Conservation (phyloP, 2,888 invertebrate species). For the Drosophila eohydei region DNA sequence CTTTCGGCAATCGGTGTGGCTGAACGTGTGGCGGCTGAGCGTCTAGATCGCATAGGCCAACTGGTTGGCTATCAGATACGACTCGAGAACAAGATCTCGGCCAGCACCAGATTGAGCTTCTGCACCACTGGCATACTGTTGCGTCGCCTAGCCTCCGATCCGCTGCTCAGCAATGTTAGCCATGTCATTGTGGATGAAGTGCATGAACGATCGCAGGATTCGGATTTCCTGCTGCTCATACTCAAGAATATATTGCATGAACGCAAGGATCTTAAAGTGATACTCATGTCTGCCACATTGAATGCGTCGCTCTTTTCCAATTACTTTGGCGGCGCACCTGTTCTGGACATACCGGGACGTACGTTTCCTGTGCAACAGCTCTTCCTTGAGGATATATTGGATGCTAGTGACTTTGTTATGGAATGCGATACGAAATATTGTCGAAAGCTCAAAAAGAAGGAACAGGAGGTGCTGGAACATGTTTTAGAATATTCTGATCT, state of each 20-base stretch:
- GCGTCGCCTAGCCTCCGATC: constrained; percentile 92
- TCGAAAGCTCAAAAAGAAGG: constrained; percentile 88
- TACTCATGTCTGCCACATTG: constrained; percentile 97
- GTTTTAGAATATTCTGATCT: constrained; percentile 89
- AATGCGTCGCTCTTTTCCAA: constrained; percentile 93
- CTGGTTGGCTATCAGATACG: constrained; percentile 90
- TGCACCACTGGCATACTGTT: constrained; percentile 97
- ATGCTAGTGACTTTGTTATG: constrained; percentile 87
- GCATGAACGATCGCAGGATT: constrained; percentile 95
- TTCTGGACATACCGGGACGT: constrained; percentile 92
- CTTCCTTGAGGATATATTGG: constrained; percentile 93
- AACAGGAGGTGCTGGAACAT: constrained; percentile 87
- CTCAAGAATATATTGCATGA: constrained; percentile 90
- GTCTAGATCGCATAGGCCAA: constrained; percentile 88
- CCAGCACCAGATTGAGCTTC: constrained; percentile 93
- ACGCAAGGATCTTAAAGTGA: constrained; percentile 91
- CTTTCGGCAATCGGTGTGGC: constrained; percentile 97
- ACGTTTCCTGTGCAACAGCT: constrained; percentile 93
- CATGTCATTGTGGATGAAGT: constrained; percentile 96
- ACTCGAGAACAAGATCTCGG: constrained; percentile 91
- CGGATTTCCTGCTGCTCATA: constrained; percentile 94
- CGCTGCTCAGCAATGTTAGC: constrained; percentile 90
- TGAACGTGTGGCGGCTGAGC: constrained; percentile 94
- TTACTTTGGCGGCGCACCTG: constrained; percentile 92
- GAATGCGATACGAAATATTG: constrained; percentile 87